Percentiles rank a stretch among this genome's conserved stretches.
phyloP scores from a whole-genome alignment of 2,113 vertebrate genomes.

The Mormyrus lacerda region DNA sequence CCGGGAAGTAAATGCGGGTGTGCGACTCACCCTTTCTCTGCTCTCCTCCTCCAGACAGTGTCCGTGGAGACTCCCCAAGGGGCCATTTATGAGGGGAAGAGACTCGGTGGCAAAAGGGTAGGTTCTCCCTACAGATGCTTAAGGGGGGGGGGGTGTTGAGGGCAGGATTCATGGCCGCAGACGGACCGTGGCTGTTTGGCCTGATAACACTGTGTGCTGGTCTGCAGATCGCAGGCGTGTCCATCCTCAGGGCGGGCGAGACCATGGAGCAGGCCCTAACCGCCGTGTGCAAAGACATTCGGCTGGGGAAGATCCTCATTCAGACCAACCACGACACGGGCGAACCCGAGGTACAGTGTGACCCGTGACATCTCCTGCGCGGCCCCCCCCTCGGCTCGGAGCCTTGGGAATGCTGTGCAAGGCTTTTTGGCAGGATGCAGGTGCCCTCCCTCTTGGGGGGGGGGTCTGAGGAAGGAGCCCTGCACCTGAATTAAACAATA shows the following conservation, averaged over 20 bases:
- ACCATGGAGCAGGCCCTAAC: slow-evolving; percentile 87
- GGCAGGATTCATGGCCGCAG: neutral
- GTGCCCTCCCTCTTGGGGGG: neutral
- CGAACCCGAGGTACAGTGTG: slow-evolving; percentile 64
- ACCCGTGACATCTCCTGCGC: neutral
- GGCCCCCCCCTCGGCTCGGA: neutral
- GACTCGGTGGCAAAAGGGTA: slow-evolving; percentile 75
- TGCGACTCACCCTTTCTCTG: neutral
- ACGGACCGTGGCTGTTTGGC: too few species aligned
- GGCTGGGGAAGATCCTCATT: slow-evolving; percentile 85
- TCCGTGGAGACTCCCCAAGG: slow-evolving; percentile 83
- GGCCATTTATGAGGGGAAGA: slow-evolving; percentile 69
- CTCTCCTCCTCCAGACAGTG: slow-evolving; percentile 53
- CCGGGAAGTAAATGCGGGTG: neutral
- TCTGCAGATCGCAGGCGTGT: slow-evolving; percentile 74
- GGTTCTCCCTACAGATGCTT: slow-evolving; percentile 27
- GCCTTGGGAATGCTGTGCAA: neutral
- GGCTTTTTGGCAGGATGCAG: neutral
- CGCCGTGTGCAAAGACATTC: slow-evolving; percentile 83
- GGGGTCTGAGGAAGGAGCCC: neutral
- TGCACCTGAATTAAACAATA: neutral
- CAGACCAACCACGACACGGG: slow-evolving; percentile 85
- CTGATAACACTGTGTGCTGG: neutral
- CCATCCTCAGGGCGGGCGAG: slow-evolving; percentile 80
- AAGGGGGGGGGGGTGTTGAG: neutral